Evolutionary conservation across 2,888 invertebrate genomes (phyloP), one percentile per base, ranked within the genome.

Genomic region (Sthenelais limicola): DNA sequence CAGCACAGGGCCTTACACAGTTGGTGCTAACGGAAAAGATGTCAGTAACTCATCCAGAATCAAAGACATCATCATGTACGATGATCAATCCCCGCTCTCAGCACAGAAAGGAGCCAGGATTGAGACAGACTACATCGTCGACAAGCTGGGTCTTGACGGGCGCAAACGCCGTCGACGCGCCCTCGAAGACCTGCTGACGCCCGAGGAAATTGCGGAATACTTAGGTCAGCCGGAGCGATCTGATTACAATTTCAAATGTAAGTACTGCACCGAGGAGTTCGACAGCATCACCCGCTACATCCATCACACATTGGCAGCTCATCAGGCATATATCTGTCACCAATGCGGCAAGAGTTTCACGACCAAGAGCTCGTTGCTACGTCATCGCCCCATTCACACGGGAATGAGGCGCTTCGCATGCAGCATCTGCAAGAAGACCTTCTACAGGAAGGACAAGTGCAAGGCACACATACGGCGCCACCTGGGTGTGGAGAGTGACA

Each of bases 381-480:
- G 80, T 5, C 80, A 80, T 54, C 74, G 80, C 1, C 80, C 80
- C 43, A 80, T 80, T 32, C 80, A 80, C 78, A 80, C 80, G 4
- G 80, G 80, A 12, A 73, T 80, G 75, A 52, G 80, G 3, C 72
- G 80, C 18, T 80, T 78, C 51, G 77, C 80, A 21, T 80, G 80
- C 71, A 71, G 73, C 66, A 79, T 80, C 51, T 80, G 80, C 71
- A 74, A 76, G 69, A 80, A 80, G 73, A 77, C 77, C 21, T 80
- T 80, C 76, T 80, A 80, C 68, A 76, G 80, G 58, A 80, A 80
- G 72, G 80, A 80, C 75, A 80, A 80, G 68, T 80, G 80, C 71
- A 80, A 80, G 56, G 76, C 79, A 1, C 80, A 80, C 73, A 80
- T 80, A 49, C 80, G 78, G 35, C 74, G 76, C 68, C 76, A 76